phyloP scores from a whole-genome alignment of 2,888 invertebrate genomes.

The Psylliodes chrysocephalus region DNA sequence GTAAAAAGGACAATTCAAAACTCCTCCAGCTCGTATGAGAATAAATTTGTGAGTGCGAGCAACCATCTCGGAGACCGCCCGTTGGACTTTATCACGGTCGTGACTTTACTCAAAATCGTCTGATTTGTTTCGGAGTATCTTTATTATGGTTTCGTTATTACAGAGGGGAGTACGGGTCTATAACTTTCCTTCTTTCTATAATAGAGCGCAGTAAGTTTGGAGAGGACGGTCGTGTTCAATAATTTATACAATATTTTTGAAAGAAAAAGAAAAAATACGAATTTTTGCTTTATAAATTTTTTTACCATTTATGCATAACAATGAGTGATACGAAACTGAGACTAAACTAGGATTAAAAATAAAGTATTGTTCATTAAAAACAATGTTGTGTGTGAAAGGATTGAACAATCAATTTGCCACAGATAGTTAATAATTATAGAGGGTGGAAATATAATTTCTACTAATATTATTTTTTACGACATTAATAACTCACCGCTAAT shows the following conservation, averaged over 20 bases:
- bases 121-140: constrained; percentile 12
- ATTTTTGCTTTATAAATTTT: no score
- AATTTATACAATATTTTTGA: constrained; percentile 11
- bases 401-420: no score
- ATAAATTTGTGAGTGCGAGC: constrained; percentile 37
- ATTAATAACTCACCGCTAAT: no score
- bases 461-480: no score
- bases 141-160: constrained; percentile 15
- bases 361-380: no score
- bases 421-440: no score
- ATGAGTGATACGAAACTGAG: no score
- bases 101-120: constrained; percentile 30
- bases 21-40: constrained; percentile 39
- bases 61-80: constrained; percentile 24
- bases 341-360: no score
- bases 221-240: neutral
- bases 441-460: no score
- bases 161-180: neutral
- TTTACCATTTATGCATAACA: no score
- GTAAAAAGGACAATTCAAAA: constrained; percentile 50
- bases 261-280: neutral
- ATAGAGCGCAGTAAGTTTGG: neutral
- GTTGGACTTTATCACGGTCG: constrained; percentile 34
- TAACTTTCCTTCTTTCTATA: constrained; percentile 16
- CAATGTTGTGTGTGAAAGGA: no score